These are phyloP conservation scores for Biston betularia DNA, from an alignment of 2,888 invertebrate genomes.

Conservation along the genomic window DNA sequence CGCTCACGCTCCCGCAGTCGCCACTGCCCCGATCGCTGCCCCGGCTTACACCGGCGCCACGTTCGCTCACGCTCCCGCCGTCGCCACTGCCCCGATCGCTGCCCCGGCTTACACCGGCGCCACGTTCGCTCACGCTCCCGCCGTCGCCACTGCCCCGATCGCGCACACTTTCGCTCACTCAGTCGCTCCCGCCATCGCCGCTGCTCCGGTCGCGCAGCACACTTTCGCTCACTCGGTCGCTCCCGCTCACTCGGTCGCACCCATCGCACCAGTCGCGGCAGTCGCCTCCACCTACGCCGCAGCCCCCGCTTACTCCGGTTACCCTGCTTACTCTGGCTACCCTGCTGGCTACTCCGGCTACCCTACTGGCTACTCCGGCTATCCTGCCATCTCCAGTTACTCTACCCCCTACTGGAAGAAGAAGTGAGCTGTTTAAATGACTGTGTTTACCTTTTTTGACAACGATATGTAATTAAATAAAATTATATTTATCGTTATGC, in stretches of 20 bases:
- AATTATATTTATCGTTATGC: slow-evolving; percentile 12
- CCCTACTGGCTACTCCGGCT: slow-evolving; percentile 26
- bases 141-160: neutral
- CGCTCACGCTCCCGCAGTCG: too few relatives aligned
- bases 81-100: slow-evolving; percentile 6
- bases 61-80: too few relatives aligned
- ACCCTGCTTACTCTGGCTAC: slow-evolving; percentile 27
- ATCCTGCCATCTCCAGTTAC: too few relatives aligned
- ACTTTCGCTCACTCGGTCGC: neutral
- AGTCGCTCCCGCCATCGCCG: neutral
- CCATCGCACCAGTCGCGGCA: slow-evolving; percentile 13
- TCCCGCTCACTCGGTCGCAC: slow-evolving; percentile 21
- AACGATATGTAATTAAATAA: slow-evolving; percentile 22
- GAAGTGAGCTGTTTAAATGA: slow-evolving; percentile 22
- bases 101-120: neutral
- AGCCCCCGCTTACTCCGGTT: slow-evolving; percentile 28
- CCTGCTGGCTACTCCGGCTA: slow-evolving; percentile 26
- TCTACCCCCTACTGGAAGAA: slow-evolving; percentile 35
- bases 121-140: too few relatives aligned
- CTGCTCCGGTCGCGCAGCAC: neutral
- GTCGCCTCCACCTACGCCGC: slow-evolving; percentile 21
- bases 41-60: neutral
- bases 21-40: slow-evolving; percentile 9
- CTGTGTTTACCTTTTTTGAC: slow-evolving; percentile 9
- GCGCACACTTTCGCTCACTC: neutral